phyloP scores from a whole-genome alignment of 1,140 invertebrate genomes.

The Ephestia elutella region DNA sequence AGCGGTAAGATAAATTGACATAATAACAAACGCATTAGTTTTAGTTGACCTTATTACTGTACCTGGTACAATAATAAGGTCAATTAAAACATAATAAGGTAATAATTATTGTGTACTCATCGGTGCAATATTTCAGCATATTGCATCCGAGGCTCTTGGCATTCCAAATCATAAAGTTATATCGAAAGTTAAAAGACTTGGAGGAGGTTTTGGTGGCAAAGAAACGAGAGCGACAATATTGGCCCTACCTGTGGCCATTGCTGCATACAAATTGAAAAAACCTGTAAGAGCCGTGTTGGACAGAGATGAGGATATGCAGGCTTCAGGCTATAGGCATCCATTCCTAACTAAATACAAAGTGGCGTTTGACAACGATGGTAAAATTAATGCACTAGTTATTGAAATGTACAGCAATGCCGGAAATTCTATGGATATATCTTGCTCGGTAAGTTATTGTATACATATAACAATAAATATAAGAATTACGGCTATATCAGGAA shows the following conservation, averaged over 20 bases:
- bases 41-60: too few species aligned
- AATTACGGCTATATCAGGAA: too few species aligned
- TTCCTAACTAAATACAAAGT: conserved; percentile 85
- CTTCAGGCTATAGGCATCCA: conserved; percentile 85
- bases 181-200: conserved; percentile 82
- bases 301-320: conserved; percentile 89
- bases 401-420: conserved; percentile 83
- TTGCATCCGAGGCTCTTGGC: conserved; percentile 77
- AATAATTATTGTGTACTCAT: too few species aligned
- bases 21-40: too few species aligned
- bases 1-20: conserved; percentile 60
- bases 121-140: conserved; percentile 63
- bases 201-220: conserved; percentile 92
- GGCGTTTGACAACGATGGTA: conserved; percentile 79
- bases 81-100: too few species aligned
- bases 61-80: too few species aligned
- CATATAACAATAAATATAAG: background rate
- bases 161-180: conserved; percentile 81
- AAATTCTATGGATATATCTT: conserved; percentile 81
- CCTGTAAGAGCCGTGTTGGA: conserved; percentile 86
- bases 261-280: conserved; percentile 76
- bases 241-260: conserved; percentile 75
- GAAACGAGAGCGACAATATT: conserved; percentile 78
- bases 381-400: conserved; percentile 76
- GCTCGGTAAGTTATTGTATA: conserved; percentile 69